phyloP scores from a whole-genome alignment of 2,113 vertebrate genomes.

The Sinocyclocheilus anshuiensis region DNA sequence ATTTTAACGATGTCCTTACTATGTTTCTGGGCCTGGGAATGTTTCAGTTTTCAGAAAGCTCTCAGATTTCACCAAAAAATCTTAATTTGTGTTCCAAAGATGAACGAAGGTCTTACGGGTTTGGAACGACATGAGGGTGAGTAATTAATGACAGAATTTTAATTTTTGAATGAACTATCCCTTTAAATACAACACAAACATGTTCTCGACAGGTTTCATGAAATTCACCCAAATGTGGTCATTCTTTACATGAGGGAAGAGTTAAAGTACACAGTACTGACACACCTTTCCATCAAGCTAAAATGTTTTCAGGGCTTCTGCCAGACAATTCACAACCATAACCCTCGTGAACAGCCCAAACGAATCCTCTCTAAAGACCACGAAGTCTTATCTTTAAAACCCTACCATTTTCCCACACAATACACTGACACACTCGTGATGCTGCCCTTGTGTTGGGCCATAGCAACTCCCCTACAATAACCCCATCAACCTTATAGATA shows the following conservation, averaged over 20 bases:
- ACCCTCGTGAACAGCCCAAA: conserved; percentile 69
- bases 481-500: conserved; percentile 42
- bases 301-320: background rate
- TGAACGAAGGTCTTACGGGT: too few relatives aligned
- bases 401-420: conserved; percentile 47
- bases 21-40: too few relatives aligned
- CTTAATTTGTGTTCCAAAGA: too few relatives aligned
- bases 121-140: too few relatives aligned
- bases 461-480: conserved; percentile 52
- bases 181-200: too few relatives aligned
- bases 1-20: too few relatives aligned
- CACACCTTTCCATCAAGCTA: background rate
- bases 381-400: conserved; percentile 58
- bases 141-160: too few relatives aligned
- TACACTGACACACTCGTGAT: conserved; percentile 36
- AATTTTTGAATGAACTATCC: too few relatives aligned
- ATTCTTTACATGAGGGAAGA: background rate
- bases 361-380: conserved; percentile 59
- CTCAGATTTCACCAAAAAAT: too few relatives aligned
- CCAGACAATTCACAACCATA: conserved; percentile 59
- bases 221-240: background rate
- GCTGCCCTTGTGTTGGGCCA: conserved; percentile 48
- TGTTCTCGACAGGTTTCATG: background rate
- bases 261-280: background rate
- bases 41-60: too few relatives aligned